phyloP scores from a whole-genome alignment of 37 sponge, comb jelly and placozoan species.

The Dysidea cf. avara region DNA sequence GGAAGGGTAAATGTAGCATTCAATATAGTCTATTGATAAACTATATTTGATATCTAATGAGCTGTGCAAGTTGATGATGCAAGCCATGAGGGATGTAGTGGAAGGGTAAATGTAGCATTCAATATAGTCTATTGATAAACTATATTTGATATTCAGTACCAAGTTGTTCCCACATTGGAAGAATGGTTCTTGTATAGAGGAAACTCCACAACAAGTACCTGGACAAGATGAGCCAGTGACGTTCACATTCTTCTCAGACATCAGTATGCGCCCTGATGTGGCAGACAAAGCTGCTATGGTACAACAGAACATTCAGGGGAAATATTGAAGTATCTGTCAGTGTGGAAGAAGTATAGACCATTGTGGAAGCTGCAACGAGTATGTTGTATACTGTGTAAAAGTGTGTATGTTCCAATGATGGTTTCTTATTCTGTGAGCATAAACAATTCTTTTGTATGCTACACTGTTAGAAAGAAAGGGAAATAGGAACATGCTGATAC shows the following conservation, averaged over 20 bases:
- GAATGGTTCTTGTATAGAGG: slow-evolving; percentile 91
- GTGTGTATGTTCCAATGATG: too few species aligned
- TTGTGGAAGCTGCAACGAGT: slow-evolving; percentile 91
- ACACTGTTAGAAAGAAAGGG: too few species aligned
- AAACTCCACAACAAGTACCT: slow-evolving; percentile 74
- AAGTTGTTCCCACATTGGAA: slow-evolving; percentile 90
- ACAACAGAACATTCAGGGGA: slow-evolving; percentile 61
- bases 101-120: too few species aligned
- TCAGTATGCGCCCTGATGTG: slow-evolving; percentile 66
- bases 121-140: too few species aligned
- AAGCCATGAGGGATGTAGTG: slow-evolving; percentile 57
- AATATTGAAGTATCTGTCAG: slow-evolving; percentile 42
- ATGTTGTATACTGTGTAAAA: too few species aligned
- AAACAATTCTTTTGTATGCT: too few species aligned
- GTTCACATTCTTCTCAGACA: slow-evolving; percentile 91
- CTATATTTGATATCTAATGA: too few species aligned
- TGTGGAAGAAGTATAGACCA: slow-evolving; percentile 84
- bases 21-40: too few species aligned
- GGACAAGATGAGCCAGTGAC: slow-evolving; percentile 82
- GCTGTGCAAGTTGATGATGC: slow-evolving; percentile 74
- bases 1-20: too few species aligned
- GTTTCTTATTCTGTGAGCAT: too few species aligned
- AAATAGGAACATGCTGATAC: too few species aligned
- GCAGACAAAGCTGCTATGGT: slow-evolving; percentile 54
- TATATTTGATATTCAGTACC: too few species aligned